These are phyloP conservation scores for Cheilosia vulpina DNA, from an alignment of 2,888 invertebrate species.

Conservation along the genomic window DNA sequence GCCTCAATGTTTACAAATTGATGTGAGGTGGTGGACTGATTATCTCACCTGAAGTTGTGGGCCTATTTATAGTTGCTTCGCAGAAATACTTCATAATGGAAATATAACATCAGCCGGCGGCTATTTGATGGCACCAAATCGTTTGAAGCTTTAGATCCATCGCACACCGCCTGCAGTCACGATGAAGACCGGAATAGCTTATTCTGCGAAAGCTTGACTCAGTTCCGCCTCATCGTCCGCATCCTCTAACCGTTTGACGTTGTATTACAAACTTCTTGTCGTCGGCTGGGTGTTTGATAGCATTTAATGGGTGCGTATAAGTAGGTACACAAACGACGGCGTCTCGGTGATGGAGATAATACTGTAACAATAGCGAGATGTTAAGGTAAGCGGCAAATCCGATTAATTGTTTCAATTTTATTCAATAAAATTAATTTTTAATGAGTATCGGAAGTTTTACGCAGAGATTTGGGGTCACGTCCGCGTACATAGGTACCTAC, in stretches of 20 bases:
- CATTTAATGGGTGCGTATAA: slow-evolving; percentile 29
- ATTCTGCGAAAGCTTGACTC: slow-evolving; percentile 17
- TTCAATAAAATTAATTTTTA: background rate
- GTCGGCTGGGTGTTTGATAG: slow-evolving; percentile 10
- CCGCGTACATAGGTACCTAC: no score
- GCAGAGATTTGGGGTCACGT: no score
- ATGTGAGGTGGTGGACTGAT: slow-evolving; percentile 46
- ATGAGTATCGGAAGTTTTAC: no score
- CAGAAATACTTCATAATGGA: slow-evolving; percentile 17
- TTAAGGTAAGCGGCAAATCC: slow-evolving; percentile 41
- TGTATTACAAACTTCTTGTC: slow-evolving; percentile 17
- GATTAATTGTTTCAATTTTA: slow-evolving; percentile 22
- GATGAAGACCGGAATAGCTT: background rate
- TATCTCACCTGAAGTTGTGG: background rate
- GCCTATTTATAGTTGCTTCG: slow-evolving; percentile 31
- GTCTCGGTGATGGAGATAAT: background rate
- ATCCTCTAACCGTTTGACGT: background rate
- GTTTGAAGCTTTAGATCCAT: background rate
- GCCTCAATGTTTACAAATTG: slow-evolving; percentile 32
- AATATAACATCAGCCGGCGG: background rate
- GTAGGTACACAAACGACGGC: slow-evolving; percentile 28
- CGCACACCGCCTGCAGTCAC: no score
- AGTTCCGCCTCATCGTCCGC: slow-evolving; percentile 7
- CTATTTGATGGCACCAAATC: background rate
- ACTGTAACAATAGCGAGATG: slow-evolving; percentile 24